These are phyloP conservation scores for Phalacrocorax aristotelis DNA, from an alignment of 2,113 vertebrate species.

Conservation along the genomic window DNA sequence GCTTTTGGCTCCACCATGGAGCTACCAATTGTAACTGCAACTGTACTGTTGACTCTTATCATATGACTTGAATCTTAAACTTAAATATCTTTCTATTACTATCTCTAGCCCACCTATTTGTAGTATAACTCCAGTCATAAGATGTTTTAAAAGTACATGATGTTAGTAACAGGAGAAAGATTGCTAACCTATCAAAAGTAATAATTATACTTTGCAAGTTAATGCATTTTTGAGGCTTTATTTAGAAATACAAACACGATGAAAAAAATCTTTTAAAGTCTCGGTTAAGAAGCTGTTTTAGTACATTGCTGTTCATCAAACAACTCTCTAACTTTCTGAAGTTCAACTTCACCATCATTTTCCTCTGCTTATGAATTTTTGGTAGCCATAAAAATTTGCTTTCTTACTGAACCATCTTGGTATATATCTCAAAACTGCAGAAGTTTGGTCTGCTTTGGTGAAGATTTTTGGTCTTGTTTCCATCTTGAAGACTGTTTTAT, in stretches of 20 bases:
- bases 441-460: not conserved
- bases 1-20: slow-evolving; percentile 82
- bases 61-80: not conserved
- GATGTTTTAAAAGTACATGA: no score
- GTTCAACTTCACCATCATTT: not conserved
- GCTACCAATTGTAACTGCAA: slow-evolving; percentile 77
- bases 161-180: not conserved
- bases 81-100: not conserved
- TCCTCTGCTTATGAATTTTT: not conserved
- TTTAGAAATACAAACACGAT: not conserved
- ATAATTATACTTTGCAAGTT: not conserved
- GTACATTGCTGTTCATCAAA: not conserved
- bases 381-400: not conserved
- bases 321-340: not conserved
- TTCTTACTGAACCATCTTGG: not conserved
- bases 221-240: not conserved
- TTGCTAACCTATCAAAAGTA: not conserved
- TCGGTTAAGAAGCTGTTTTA: not conserved
- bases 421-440: not conserved
- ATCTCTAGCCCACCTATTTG: not conserved
- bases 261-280: not conserved
- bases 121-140: not conserved
- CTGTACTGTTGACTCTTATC: not conserved
- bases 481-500: not conserved
- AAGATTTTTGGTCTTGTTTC: not conserved